Evolutionary conservation across 2,888 invertebrate species (phyloP), one percentile per base, ranked within the genome.

Genomic region (Troilus luridus): DNA sequence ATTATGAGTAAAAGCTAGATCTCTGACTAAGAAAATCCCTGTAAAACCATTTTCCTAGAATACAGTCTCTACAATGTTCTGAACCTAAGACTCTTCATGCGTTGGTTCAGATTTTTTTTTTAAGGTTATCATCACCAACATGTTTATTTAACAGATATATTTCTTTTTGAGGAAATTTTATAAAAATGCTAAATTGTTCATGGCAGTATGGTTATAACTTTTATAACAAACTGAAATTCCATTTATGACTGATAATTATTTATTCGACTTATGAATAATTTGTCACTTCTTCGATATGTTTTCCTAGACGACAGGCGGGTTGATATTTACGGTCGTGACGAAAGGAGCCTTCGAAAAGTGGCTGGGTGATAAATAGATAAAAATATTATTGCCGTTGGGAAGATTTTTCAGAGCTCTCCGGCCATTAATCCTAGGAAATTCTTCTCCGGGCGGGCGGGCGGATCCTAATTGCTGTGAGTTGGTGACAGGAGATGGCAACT

Each of bases 331-430:
- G 27, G 10, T 17, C 56, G n/a, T 85, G 85, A 85, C 85, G 85
- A n/a, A 54, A 56, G 56, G 11, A 41, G 17, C 19, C 85, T 12
- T 58, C 85, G 54, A 85, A 85, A 85, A 19, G 56, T 85, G 12
- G 14, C 56, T 58, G 7, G 21, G 14, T 85, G 85, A 85, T 85
- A 58, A 85, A 85, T 85, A 85, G 56, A 85, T 54, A 58, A 85
- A 56, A 85, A 85, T 85, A 85, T 85, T 85, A 85, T 85, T 58
- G 85, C 56, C 56, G 56, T 58, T 85, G 14, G 85, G 14, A 85
- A 56, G 85, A 85, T 85, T 85, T 85, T 85, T 85, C 85, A 85
- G 85, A 85, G 54, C 6, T 11, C 56, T 12, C 3, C 17, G 54
- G n/a, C 3, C 85, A 85, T 85, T 85, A 56, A 85, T 85, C 56